Evolutionary conservation across 2,888 invertebrate species (phyloP).

Genomic region (Phania funesta): DNA sequence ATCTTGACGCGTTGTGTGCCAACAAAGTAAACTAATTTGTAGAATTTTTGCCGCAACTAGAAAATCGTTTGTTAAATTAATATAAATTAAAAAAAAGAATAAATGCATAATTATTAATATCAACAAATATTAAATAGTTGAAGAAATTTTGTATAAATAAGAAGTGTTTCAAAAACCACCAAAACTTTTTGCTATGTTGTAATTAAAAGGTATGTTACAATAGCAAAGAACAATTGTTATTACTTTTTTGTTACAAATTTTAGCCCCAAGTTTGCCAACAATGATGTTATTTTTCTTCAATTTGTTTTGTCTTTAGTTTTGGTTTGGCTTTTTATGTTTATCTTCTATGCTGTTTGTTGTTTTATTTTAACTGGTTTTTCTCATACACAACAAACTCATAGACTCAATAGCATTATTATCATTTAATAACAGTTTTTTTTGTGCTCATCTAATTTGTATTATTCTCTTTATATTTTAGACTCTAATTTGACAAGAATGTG

Average conservation of each 20-base stretch:
- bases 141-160: constrained; percentile 10
- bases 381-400: neutral
- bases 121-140: neutral
- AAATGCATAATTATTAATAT: neutral
- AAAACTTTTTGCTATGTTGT: neutral
- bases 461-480: constrained; percentile 9
- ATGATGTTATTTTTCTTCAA: constrained; percentile 20
- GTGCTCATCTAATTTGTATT: constrained; percentile 18
- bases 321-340: constrained; percentile 18
- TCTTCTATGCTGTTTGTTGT: constrained; percentile 34
- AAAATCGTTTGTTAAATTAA: constrained; percentile 10
- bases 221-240: neutral
- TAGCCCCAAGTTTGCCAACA: constrained; percentile 17
- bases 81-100: constrained; percentile 1
- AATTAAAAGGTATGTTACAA: constrained; percentile 28
- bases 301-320: constrained; percentile 33
- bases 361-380: constrained; percentile 51
- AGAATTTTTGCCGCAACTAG: constrained; percentile 50
- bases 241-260: neutral
- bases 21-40: constrained; percentile 13
- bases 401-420: neutral
- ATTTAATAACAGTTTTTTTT: constrained; percentile 23
- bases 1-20: constrained; percentile 55
- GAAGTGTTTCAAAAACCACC: neutral
- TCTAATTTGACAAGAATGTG: neutral